Percentiles rank a stretch among this genome's conserved stretches.
These are phyloP conservation scores for Stichodactyla helianthus DNA, from an alignment of 64 coral and sea anemone species.

Conservation along the genomic window DNA sequence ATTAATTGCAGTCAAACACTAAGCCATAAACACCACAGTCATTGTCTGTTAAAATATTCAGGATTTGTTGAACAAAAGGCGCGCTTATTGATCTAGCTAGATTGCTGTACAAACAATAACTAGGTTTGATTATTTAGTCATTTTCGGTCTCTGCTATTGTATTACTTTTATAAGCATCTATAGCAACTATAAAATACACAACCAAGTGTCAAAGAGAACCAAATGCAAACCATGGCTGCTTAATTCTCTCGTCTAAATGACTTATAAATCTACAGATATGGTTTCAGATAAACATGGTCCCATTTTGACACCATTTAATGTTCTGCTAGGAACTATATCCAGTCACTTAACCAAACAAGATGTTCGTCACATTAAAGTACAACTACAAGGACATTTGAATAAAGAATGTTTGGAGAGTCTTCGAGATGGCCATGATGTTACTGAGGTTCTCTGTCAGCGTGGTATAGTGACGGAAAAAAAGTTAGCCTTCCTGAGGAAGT, in stretches of 20 bases:
- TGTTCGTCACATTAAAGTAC: constrained; percentile 59
- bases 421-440: constrained; percentile 46
- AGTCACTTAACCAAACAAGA: constrained; percentile 47
- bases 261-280: not conserved
- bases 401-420: constrained; percentile 67
- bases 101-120: constrained; percentile 8
- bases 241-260: not conserved
- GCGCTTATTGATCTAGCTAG: constrained; percentile 1
- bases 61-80: not conserved
- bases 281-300: not conserved
- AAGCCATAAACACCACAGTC: not conserved
- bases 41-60: not conserved
- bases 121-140: constrained; percentile 11
- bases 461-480: constrained; percentile 70
- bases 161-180: not conserved
- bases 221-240: not conserved
- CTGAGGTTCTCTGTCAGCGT: constrained; percentile 58
- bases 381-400: constrained; percentile 70
- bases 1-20: constrained; percentile 11
- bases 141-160: not conserved
- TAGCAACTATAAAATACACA: not conserved
- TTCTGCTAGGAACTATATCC: constrained; percentile 69
- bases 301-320: constrained; percentile 31
- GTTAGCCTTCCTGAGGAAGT: constrained; percentile 72
- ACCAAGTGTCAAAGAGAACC: not conserved